Evolutionary conservation across 2,888 invertebrate species (phyloP), one percentile per base, ranked within the genome.

Genomic region (Caenorhabditis sulstoni): DNA sequence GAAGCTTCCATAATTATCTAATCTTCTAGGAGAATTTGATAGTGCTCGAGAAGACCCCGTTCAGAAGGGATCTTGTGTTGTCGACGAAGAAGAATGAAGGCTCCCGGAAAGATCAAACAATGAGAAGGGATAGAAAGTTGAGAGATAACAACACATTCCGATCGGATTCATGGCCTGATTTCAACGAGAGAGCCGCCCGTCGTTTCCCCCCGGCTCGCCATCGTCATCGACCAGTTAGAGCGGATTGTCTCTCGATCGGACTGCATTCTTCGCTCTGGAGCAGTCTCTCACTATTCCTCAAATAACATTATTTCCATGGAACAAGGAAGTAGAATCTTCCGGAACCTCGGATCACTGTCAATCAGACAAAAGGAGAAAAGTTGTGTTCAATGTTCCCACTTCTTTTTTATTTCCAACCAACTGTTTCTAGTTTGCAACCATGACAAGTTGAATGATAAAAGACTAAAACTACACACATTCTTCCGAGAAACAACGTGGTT

Each of bases 401-500:
- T 14, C 7, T 11, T 8, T 14, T 14, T 41, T 29, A 52, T 22
- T 52, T 14, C 23, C 20, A 29, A 29, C 49, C 22, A 11, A 49
- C 20, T 11, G 23, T 29, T 23, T 22, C 12, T n/a, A 29, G 22
- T 22, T 52, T 41, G 41, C 29, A 5, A 8, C 11, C 11, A 8
- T 37, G 37, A 11, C 5, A 37, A 37, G n/a, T 29, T 11, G 41
- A 41, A 11, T 23, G 57, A 57, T 57, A 57, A 41, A 11, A 20
- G 22, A 57, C 20, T 39, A 7, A 20, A 57, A 57, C 57, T 57
- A 57, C 41, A 37, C n/a, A 57, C 57, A 41, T 22, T 11, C 3
- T 7, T 29, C 29, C 29, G 29, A 29, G 57, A 41, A 41, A 41
- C 39, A 57, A 57, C 57, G 57, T 57, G 57, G 41, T 57, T 52